Base-by-base conservation (phyloP, 2,888 invertebrate genomes). In the Phyllotreta striolata region DNA sequence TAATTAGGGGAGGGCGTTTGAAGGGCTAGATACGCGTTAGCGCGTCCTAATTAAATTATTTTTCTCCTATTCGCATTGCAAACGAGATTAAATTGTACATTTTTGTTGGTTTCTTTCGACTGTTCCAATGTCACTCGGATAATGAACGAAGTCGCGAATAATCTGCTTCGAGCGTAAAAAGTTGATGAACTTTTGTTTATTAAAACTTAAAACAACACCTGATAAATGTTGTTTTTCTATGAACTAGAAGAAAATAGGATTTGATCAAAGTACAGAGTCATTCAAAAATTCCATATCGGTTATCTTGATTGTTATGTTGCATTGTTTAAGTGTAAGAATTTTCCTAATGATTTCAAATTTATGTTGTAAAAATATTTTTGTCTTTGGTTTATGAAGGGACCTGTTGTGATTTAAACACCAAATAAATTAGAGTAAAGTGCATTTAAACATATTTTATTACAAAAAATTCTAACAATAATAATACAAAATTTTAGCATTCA, bases 381-480 rank as follows among this genome's bases (percentile, higher is more conserved):
- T n/a, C n/a, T n/a, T n/a, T n/a, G n/a, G n/a, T n/a, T n/a, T n/a
- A n/a, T n/a, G n/a, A n/a, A n/a, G n/a, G n/a, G n/a, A n/a, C n/a
- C n/a, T n/a, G n/a, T n/a, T n/a, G n/a, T n/a, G n/a, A n/a, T n/a
- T n/a, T n/a, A n/a, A n/a, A n/a, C n/a, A n/a, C n/a, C n/a, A n/a
- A n/a, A n/a, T n/a, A n/a, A n/a, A n/a, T n/a, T n/a, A 24, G 24
- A 24, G 24, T 24, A 24, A 3, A 3, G 24, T 24, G 4, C 24
- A 24, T 24, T 24, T 24, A 3, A 24, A 24, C 41, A 41, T 9
- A 41, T 63, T 70, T 70, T 70, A 69, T 69, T 69, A 69, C 66
- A 70, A 69, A 71, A 71, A 64, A 63, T 56, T 68, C 71, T 71
- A 71, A 71, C 71, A 71, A 69, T 66, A 51, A 63, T 47, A 3